Conservation (phyloP, 2,113 vertebrate genomes). For the Raja brachyura region DNA sequence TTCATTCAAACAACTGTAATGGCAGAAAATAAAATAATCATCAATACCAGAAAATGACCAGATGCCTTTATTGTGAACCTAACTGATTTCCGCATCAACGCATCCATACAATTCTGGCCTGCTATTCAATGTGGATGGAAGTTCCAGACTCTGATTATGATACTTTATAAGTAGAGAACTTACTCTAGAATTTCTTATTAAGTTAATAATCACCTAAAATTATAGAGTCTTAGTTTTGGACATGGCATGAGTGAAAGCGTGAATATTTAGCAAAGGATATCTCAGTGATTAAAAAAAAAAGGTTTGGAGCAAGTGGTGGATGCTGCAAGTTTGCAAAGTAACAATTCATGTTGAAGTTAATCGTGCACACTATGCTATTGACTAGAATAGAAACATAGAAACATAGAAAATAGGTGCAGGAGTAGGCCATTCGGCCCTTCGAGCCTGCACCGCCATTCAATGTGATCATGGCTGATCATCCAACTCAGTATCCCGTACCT, state of each 20-base stretch:
- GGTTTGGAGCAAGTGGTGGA: background rate
- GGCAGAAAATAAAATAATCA: background rate
- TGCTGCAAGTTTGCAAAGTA: background rate
- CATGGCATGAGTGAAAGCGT: too few species aligned
- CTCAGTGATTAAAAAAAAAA: background rate
- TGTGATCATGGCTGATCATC: too few species aligned
- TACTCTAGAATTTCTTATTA: background rate
- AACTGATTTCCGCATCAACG: background rate
- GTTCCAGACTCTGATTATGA: background rate
- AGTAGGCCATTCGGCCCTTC: too few species aligned
- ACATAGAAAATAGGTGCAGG: too few species aligned
- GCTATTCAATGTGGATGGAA: background rate
- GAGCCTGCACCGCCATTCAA: too few species aligned
- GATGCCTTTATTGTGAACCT: background rate
- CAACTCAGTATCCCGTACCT: too few species aligned
- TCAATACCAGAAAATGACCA: background rate
- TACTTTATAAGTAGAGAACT: background rate
- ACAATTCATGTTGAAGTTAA: background rate
- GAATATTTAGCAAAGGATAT: background rate
- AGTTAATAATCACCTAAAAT: background rate
- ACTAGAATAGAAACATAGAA: background rate
- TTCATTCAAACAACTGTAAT: background rate
- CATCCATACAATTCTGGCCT: background rate
- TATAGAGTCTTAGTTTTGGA: background rate
- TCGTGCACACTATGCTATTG: background rate